Evolutionary conservation across 2,113 vertebrate genomes (phyloP).

Genomic region (Indicator maculatus): DNA sequence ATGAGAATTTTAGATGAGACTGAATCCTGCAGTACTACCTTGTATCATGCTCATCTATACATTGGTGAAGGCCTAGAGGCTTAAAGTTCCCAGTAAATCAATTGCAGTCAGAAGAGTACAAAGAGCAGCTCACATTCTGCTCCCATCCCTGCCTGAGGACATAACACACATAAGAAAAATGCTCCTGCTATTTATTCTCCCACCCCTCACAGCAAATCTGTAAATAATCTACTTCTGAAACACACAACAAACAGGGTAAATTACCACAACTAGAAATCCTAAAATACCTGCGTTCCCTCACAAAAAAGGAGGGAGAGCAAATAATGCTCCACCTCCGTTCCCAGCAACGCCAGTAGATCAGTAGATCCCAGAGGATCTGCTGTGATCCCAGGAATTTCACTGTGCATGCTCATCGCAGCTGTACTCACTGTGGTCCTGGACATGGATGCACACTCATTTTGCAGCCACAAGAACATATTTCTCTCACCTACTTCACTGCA

Average conservation of each 20-base stretch:
- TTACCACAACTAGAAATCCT: not conserved
- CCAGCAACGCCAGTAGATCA: not conserved
- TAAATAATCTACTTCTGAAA: not conserved
- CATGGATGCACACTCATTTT: not conserved
- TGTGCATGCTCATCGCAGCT: not conserved
- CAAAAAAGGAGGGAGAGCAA: not conserved
- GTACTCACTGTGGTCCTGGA: rapidly evolving
- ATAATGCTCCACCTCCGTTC: not conserved
- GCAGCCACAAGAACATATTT: not conserved
- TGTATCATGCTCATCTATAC: rapidly evolving
- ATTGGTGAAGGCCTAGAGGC: not conserved
- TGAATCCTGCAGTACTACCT: not conserved
- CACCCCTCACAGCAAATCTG: not conserved
- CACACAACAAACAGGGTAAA: not conserved
- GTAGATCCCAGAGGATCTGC: not conserved
- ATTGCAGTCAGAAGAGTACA: rapidly evolving
- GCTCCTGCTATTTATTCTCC: not conserved
- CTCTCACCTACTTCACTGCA: not conserved
- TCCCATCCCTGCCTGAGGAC: not conserved
- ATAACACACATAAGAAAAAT: not conserved
- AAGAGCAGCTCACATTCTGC: not conserved
- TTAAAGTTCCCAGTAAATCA: not conserved
- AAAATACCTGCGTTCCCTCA: not conserved
- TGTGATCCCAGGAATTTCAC: not conserved
- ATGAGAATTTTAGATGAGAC: not conserved